Evolutionary conservation across 2,797 vertebrate genomes (phyloP).

Genomic region (Serranus cabrilla): DNA sequence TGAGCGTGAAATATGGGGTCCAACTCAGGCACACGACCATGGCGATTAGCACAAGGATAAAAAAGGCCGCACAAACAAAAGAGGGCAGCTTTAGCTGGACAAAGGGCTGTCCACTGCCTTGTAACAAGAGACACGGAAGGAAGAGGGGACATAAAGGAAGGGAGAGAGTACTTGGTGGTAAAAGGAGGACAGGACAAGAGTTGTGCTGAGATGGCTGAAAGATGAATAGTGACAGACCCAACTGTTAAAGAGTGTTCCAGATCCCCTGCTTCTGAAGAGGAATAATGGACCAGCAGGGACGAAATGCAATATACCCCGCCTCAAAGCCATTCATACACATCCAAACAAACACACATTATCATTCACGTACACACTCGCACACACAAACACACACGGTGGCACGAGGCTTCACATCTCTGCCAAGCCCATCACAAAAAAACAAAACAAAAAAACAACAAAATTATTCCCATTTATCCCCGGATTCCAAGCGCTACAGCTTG

Average conservation of each 20-base stretch:
- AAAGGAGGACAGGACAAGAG: constrained; percentile 73
- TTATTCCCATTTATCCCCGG: constrained; percentile 81
- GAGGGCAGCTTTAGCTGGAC: constrained; percentile 81
- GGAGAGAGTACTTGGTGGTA: constrained; percentile 67
- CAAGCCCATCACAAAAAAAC: constrained; percentile 72
- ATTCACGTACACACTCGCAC: constrained; percentile 44
- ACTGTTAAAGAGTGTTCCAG: constrained; percentile 73
- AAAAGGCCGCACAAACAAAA: constrained; percentile 83
- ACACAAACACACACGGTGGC: constrained; percentile 62
- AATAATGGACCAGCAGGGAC: constrained; percentile 76
- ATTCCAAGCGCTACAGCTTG: constrained; percentile 79
- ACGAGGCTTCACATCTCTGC: constrained; percentile 78
- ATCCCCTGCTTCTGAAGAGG: constrained; percentile 63
- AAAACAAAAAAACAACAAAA: constrained; percentile 72
- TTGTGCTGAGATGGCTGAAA: constrained; percentile 68
- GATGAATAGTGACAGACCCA: constrained; percentile 69
- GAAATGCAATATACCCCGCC: constrained; percentile 69
- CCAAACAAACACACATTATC: constrained; percentile 64
- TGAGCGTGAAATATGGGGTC: constrained; percentile 87
- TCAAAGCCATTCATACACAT: constrained; percentile 68
- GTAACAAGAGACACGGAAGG: constrained; percentile 79
- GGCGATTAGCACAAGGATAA: constrained; percentile 86
- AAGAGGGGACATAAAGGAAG: constrained; percentile 73
- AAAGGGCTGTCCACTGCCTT: constrained; percentile 81
- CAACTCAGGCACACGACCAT: constrained; percentile 86